phyloP scores from a whole-genome alignment of 2,888 invertebrate species.

The Hirtodrosophila alboralis region DNA sequence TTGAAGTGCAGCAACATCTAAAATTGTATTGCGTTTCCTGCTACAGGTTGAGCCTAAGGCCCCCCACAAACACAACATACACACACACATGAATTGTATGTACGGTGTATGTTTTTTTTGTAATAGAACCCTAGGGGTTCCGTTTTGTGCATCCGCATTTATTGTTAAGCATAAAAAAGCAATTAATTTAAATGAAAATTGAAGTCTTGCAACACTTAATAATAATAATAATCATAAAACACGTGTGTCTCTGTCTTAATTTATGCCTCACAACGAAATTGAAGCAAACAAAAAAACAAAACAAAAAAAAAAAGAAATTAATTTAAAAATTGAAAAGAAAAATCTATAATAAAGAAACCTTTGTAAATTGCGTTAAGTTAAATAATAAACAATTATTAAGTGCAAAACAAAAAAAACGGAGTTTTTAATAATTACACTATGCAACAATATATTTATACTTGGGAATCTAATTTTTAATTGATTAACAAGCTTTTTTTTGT shows the following conservation, averaged over 20 bases:
- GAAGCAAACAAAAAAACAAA: too few relatives aligned
- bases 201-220: slow-evolving; percentile 22
- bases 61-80: slow-evolving; percentile 18
- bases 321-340: slow-evolving; percentile 42
- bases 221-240: slow-evolving; percentile 22
- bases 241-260: slow-evolving; percentile 30
- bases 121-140: slow-evolving; percentile 57
- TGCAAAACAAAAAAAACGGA: slow-evolving; percentile 1
- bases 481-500: too few relatives aligned
- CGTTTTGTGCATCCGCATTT: slow-evolving; percentile 64
- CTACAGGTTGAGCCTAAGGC: slow-evolving; percentile 66
- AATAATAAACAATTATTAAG: slow-evolving; percentile 67
- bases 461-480: neutral
- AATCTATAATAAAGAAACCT: slow-evolving; percentile 62
- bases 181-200: slow-evolving; percentile 16
- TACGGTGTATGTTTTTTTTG: slow-evolving; percentile 35
- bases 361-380: slow-evolving; percentile 78
- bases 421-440: neutral
- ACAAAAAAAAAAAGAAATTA: slow-evolving; percentile 30
- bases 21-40: slow-evolving; percentile 39
- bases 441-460: neutral
- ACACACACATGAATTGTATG: too few relatives aligned
- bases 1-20: slow-evolving; percentile 4
- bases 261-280: slow-evolving; percentile 22
- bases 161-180: slow-evolving; percentile 46